phyloP scores from a whole-genome alignment of 2,797 vertebrate species.

The Eidolon dupreanum region DNA sequence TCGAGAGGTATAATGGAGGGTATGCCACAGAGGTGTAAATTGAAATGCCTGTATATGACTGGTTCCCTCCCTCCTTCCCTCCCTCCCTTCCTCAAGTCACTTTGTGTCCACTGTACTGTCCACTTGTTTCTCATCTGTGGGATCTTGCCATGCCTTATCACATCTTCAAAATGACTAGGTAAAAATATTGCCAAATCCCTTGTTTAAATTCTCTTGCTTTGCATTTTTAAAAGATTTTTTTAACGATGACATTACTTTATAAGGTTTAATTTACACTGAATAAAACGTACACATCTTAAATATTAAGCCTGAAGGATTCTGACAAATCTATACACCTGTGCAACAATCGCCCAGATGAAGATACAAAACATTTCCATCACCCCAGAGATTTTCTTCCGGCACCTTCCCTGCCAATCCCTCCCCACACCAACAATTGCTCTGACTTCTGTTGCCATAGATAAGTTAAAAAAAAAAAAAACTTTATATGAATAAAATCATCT shows the following conservation, averaged over 20 bases:
- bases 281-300: neutral
- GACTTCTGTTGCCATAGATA: neutral
- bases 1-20: neutral
- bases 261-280: neutral
- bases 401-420: neutral
- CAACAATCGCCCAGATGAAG: neutral
- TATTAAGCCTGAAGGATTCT: neutral
- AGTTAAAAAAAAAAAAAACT: too few relatives aligned
- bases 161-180: neutral
- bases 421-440: too few relatives aligned
- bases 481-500: neutral
- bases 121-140: neutral
- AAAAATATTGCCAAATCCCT: neutral
- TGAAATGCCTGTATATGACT: neutral
- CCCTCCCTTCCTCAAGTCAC: neutral
- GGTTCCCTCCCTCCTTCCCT: neutral
- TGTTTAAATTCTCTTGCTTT: neutral
- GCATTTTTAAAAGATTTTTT: neutral
- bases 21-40: too few relatives aligned
- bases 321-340: neutral
- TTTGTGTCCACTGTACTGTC: neutral
- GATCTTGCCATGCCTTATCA: neutral
- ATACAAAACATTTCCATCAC: neutral
- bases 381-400: neutral
- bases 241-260: neutral